Evolutionary conservation across 2,113 vertebrate genomes (phyloP).

Genomic region (Bubo bubo): DNA sequence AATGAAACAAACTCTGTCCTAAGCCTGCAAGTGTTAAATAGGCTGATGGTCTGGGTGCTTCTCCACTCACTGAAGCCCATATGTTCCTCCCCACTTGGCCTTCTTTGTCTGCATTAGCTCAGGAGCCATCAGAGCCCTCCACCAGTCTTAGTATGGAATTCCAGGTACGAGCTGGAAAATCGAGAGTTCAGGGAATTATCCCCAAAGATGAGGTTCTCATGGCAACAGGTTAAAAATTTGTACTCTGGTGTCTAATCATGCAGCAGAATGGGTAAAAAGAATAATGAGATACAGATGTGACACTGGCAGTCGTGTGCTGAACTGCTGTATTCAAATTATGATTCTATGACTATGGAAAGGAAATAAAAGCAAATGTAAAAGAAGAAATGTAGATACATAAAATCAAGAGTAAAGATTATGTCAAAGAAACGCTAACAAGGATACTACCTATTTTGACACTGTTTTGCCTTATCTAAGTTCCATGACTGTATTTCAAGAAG

Average conservation of each 20-base stretch:
- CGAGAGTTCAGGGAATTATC: not conserved
- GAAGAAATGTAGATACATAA: not conserved
- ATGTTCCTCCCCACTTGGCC: not conserved
- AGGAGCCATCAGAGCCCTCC: not conserved
- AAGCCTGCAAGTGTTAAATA: not conserved
- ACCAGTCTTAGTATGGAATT: not conserved
- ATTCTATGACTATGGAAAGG: not conserved
- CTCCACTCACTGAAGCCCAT: not conserved
- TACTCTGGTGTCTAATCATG: not conserved
- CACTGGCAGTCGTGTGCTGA: not conserved
- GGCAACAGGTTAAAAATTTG: not conserved
- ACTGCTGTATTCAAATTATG: not conserved
- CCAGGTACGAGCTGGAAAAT: not conserved
- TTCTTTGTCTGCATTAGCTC: not conserved
- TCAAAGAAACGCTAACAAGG: not conserved
- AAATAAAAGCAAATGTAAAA: not conserved
- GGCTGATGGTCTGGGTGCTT: not conserved
- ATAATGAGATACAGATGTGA: not conserved
- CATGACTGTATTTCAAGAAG: not conserved
- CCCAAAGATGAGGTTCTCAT: not conserved
- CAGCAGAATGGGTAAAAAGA: not conserved
- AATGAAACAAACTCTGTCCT: not conserved
- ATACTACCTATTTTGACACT: not conserved
- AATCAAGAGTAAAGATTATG: not conserved
- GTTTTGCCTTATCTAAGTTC: not conserved